These are phyloP conservation scores for Merops nubicus DNA, from an alignment of 2,113 vertebrate species.

Conservation along the genomic window DNA sequence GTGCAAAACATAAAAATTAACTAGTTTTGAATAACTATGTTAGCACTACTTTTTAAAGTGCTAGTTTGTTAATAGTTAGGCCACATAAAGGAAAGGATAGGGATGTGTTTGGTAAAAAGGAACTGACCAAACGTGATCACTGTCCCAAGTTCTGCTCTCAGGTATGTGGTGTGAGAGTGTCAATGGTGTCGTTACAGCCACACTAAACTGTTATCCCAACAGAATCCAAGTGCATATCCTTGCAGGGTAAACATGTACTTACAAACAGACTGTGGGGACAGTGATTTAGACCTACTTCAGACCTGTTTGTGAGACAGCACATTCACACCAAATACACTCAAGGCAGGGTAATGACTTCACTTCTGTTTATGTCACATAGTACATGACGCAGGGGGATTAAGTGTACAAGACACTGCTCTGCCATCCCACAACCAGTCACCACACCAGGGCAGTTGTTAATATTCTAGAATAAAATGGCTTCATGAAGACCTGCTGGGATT, in stretches of 20 bases:
- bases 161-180: not conserved
- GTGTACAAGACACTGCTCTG: not conserved
- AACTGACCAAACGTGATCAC: not conserved
- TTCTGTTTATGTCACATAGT: not conserved
- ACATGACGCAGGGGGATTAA: rapidly evolving
- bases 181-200: not conserved
- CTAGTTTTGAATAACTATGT: not conserved
- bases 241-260: not conserved
- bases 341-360: not conserved
- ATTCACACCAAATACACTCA: not conserved
- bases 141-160: not conserved
- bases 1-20: not conserved
- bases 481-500: not conserved
- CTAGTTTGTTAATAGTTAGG: not conserved
- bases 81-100: not conserved
- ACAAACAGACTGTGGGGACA: not conserved
- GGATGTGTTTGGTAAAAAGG: not conserved
- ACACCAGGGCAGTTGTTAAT: not conserved
- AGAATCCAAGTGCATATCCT: not conserved
- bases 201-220: not conserved
- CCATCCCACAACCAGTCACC: not conserved
- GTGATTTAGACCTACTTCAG: not conserved
- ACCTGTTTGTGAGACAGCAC: not conserved
- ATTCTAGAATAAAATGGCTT: not conserved
- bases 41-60: not conserved